Base-by-base conservation (phyloP, 92 coral and sea anemone species). In the Actinostola sp. region DNA sequence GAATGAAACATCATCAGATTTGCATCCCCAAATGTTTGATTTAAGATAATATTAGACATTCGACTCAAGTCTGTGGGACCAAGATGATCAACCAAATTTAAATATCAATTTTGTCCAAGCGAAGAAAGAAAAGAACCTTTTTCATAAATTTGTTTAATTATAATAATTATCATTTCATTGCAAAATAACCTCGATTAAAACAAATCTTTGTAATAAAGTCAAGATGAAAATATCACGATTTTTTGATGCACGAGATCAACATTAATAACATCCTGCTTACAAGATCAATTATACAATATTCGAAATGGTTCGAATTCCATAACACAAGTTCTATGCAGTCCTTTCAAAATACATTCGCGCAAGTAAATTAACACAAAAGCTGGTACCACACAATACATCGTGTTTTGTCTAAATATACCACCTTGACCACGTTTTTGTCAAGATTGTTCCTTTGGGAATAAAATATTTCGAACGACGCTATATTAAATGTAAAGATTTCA, bases 351-450 rank as follows among this genome's bases (percentile, higher is more conserved):
- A n/a, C n/a, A n/a, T n/a, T 57, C 63, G 13, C 63, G 39, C 39
- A 3, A 23, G 7, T 52, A 3, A 2, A 19, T 1, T 24, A 19
- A 52, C 39, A 27, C 4, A 2, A 27, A 57, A 57, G 2, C n/a
- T 5, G 0, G 27, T 27, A 27, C 7, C 27, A 29, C 38, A 57
- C 46, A 62, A 15, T 29, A 54, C n/a, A 24, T 27, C 45, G 31
- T 68, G 74, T 68, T 68, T 49, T 51, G 74, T 19, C 74, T 51
- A 56, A 21, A 68, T 39, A 15, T 33, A 45, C 50, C 74, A 50
- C 63, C 61, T 68, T 49, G 62, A 35, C 74, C 74, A 68, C 63
- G 63, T 68, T 68, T 33, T 26, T 51, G 46, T 41, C 21, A 13
- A 48, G 0, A 20, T 45, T 8, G 41, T 30, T 34, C 61, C 62